Conservation (phyloP, 2,888 invertebrate genomes). For the Mantis religiosa region DNA sequence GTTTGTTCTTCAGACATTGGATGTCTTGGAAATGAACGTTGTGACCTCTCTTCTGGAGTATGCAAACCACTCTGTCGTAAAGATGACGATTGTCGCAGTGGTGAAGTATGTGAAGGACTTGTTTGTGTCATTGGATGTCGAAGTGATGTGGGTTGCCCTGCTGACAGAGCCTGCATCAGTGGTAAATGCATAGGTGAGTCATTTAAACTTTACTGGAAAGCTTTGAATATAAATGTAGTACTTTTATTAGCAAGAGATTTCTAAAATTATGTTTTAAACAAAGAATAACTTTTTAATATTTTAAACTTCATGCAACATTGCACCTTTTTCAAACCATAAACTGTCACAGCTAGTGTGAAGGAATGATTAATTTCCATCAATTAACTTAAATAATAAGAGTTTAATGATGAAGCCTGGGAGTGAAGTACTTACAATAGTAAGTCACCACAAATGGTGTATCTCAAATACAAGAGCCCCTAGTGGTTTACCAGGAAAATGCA, state of each 20-base stretch:
- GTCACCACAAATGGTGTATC: too few relatives aligned
- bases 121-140: conserved; percentile 78
- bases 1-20: conserved; percentile 71
- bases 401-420: too few relatives aligned
- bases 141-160: conserved; percentile 70
- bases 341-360: too few relatives aligned
- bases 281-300: background rate
- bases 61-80: conserved; percentile 80
- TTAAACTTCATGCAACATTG: background rate
- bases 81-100: conserved; percentile 81
- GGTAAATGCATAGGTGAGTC: conserved; percentile 65
- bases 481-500: too few relatives aligned
- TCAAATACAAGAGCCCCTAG: too few relatives aligned
- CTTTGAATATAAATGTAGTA: background rate
- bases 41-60: conserved; percentile 62
- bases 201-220: background rate
- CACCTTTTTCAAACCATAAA: too few relatives aligned
- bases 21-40: conserved; percentile 79
- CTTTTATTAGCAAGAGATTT: background rate
- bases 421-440: too few relatives aligned
- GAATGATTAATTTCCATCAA: too few relatives aligned
- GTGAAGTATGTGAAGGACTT: conserved; percentile 80
- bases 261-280: background rate
- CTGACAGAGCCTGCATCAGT: conserved; percentile 66
- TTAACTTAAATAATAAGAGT: too few relatives aligned